Evolutionary conservation across 1,140 invertebrate genomes (phyloP).

Genomic region (Holotrichia oblita): DNA sequence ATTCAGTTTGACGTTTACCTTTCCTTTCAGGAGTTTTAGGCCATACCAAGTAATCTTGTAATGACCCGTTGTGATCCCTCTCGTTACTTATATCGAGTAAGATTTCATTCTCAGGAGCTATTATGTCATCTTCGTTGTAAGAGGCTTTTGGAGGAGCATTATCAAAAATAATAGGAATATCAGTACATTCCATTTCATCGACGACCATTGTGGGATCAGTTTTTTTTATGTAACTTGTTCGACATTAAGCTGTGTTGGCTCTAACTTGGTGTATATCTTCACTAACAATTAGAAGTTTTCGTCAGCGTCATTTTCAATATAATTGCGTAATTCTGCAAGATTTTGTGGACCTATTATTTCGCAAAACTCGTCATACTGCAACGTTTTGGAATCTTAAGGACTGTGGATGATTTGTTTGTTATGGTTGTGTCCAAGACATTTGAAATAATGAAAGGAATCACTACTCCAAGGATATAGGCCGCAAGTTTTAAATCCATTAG

Average conservation of each 20-base stretch:
- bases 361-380: slow-evolving; percentile 6
- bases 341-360: slow-evolving; percentile 24
- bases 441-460: slow-evolving; percentile 48
- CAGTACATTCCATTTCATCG: neutral
- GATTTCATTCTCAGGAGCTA: no score
- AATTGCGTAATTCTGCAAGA: neutral
- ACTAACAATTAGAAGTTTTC: neutral
- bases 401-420: neutral
- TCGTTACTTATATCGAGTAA: neutral
- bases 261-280: neutral
- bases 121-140: no score
- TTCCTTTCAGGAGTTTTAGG: neutral
- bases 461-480: slow-evolving; percentile 47
- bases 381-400: neutral
- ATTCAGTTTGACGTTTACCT: slow-evolving; percentile 1
- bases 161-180: no score
- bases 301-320: slow-evolving; percentile 3
- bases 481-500: slow-evolving; percentile 49
- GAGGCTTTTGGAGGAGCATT: no score
- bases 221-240: neutral
- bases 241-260: neutral
- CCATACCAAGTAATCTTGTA: neutral
- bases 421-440: slow-evolving; percentile 47
- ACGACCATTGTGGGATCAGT: neutral
- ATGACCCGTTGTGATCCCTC: neutral